phyloP scores from a whole-genome alignment of 2,113 vertebrate genomes.

The Entelurus aequoreus region DNA sequence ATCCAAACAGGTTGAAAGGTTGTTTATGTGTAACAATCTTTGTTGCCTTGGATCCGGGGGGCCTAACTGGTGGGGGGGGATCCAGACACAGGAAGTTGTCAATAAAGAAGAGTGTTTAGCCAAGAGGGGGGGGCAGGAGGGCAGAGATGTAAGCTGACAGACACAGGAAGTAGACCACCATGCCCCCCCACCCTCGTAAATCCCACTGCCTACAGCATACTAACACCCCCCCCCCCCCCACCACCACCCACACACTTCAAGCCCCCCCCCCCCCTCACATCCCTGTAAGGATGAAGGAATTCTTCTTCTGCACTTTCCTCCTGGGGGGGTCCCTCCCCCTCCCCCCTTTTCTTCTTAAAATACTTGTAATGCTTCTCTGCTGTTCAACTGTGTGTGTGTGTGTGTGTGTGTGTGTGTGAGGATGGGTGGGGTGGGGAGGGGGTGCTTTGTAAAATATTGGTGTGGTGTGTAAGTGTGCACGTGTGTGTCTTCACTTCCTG shows the following conservation, averaged over 20 bases:
- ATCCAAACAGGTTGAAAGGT: no score
- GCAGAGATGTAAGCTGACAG: slow-evolving; percentile 67
- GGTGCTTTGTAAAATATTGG: background rate
- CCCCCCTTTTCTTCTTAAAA: background rate
- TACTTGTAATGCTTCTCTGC: background rate
- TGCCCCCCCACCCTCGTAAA: slow-evolving; percentile 8
- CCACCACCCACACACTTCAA: background rate
- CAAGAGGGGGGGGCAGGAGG: slow-evolving; percentile 45
- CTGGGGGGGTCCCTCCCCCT: background rate
- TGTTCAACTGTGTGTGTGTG: background rate
- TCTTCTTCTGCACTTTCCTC: slow-evolving; percentile 12
- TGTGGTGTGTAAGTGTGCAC: slow-evolving; percentile 3
- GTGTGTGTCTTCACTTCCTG: slow-evolving; percentile 12
- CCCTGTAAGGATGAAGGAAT: slow-evolving; percentile 1
- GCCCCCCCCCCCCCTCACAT: background rate
- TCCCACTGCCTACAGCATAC: slow-evolving; percentile 34
- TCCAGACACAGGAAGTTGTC: slow-evolving; percentile 16
- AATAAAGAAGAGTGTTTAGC: slow-evolving; percentile 19
- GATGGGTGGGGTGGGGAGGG: background rate
- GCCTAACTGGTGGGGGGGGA: background rate
- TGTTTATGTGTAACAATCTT: no score
- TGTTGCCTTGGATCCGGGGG: background rate
- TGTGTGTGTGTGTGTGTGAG: slow-evolving; percentile 4
- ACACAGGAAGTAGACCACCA: slow-evolving; percentile 73
- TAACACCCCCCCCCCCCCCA: background rate